Evolutionary conservation across 2,113 vertebrate genomes (phyloP).

Genomic region (Monarcha castaneiventris): DNA sequence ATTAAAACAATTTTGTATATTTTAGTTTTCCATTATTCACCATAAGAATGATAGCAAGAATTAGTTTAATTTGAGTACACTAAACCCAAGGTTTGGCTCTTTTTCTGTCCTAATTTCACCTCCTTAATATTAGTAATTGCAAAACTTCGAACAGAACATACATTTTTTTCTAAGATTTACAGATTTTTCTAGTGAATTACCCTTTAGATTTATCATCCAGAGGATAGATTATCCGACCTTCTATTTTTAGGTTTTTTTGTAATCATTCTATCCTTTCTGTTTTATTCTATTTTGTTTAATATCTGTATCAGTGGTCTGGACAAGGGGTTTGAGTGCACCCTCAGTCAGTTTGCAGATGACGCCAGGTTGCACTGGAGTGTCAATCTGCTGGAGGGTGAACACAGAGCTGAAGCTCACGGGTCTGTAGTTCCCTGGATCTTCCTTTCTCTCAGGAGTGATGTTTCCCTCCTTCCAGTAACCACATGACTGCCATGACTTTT

Average conservation of each 20-base stretch:
- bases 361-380: background rate
- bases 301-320: background rate
- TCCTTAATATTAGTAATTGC: background rate
- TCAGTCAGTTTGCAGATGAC: background rate
- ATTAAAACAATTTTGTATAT: background rate
- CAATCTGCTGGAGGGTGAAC: background rate
- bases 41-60: background rate
- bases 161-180: background rate
- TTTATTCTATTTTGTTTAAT: background rate
- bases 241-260: background rate
- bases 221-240: background rate
- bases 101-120: background rate
- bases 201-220: background rate
- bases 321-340: background rate
- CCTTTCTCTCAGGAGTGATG: background rate
- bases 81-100: background rate
- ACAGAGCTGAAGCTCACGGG: rapidly evolving
- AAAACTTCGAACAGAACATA: background rate
- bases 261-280: background rate
- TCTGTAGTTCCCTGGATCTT: background rate
- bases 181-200: background rate
- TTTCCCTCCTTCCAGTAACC: background rate
- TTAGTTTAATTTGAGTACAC: background rate
- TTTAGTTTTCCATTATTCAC: background rate
- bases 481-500: background rate